A percentile compares a stretch with the other conserved stretches of the same genome.
phyloP scores from a whole-genome alignment of 2,113 vertebrate species.

The Crotalus tigris region DNA sequence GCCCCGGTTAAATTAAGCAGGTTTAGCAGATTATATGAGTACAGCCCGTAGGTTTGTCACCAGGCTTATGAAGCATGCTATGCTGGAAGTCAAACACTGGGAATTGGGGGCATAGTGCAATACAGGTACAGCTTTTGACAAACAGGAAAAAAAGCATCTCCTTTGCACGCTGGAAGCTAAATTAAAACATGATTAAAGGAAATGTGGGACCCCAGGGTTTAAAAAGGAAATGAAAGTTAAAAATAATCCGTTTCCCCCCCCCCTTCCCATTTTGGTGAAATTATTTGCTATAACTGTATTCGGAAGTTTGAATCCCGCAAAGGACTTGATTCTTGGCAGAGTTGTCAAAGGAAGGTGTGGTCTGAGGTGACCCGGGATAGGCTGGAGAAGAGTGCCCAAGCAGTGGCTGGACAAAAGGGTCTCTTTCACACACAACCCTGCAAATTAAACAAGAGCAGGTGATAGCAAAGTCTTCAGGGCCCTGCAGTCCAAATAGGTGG shows the following conservation, averaged over 20 bases:
- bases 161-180: constrained; percentile 32
- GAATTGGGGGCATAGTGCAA: constrained; percentile 29
- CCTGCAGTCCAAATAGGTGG: neutral
- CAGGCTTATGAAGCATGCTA: neutral
- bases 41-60: neutral
- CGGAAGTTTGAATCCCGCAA: constrained; percentile 34
- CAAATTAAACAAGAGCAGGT: neutral
- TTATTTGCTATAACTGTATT: constrained; percentile 20
- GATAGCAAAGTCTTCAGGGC: neutral
- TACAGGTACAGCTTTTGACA: neutral
- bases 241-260: constrained; percentile 37
- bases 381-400: neutral
- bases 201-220: constrained; percentile 35
- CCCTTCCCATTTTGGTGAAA: neutral
- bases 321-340: neutral
- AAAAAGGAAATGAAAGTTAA: constrained; percentile 54
- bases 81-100: neutral
- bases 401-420: neutral
- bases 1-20: neutral
- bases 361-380: neutral
- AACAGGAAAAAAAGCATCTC: neutral
- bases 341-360: neutral
- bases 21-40: neutral
- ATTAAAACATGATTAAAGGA: constrained; percentile 46
- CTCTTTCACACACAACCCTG: neutral